Evolutionary conservation across 1,140 invertebrate genomes (phyloP).

Genomic region (Drosophila tropicalis): DNA sequence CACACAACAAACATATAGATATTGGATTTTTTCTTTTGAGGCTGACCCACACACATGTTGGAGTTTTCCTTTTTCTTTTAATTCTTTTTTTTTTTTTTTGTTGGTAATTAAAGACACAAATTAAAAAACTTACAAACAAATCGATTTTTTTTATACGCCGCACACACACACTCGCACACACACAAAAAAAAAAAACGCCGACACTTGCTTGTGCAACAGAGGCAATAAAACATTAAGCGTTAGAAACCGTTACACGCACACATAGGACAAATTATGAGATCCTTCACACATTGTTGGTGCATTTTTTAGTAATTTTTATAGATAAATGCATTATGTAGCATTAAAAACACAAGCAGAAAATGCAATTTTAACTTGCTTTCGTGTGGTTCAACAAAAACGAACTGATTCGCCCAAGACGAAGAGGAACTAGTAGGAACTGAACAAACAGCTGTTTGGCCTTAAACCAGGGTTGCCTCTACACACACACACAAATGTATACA

Average conservation of each 20-base stretch:
- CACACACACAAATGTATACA: constrained; percentile 12
- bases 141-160: constrained; percentile 66
- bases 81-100: constrained; percentile 55
- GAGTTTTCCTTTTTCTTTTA: constrained; percentile 49
- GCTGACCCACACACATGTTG: constrained; percentile 48
- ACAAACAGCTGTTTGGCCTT: constrained; percentile 27
- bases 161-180: constrained; percentile 37
- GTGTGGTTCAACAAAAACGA: constrained; percentile 36
- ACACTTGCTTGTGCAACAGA: constrained; percentile 36
- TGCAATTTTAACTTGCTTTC: constrained; percentile 29
- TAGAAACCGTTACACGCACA: not conserved
- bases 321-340: not conserved
- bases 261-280: not conserved
- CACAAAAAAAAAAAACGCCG: constrained; percentile 74
- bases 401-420: constrained; percentile 37
- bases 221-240: not conserved
- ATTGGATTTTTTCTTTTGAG: constrained; percentile 16
- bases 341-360: not conserved
- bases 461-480: constrained; percentile 19
- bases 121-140: constrained; percentile 69
- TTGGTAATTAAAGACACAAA: constrained; percentile 50
- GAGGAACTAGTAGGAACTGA: constrained; percentile 22
- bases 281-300: not conserved
- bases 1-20: constrained; percentile 12
- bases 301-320: not conserved